phyloP scores from a whole-genome alignment of 2,113 vertebrate species.

The Mionectes macconnelli region DNA sequence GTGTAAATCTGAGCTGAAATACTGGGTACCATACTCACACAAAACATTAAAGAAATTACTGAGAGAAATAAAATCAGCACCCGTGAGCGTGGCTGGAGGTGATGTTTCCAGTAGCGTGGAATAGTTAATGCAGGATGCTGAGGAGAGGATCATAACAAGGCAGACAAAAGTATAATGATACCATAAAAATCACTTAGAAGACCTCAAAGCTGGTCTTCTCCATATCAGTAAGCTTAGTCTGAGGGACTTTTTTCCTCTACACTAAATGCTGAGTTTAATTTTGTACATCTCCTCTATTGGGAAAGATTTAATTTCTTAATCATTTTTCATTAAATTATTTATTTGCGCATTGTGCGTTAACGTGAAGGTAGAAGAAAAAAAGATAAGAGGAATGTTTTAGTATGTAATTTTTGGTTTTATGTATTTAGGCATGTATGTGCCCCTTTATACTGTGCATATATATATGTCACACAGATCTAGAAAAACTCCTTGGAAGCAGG shows the following conservation, averaged over 20 bases:
- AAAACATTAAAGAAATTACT: conserved; percentile 21
- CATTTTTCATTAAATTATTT: conserved; percentile 59
- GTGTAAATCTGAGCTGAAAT: conserved; percentile 61
- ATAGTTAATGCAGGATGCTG: not conserved
- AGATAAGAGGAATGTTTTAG: not conserved
- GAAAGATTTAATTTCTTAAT: conserved; percentile 67
- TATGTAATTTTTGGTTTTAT: not conserved
- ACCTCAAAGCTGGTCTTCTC: conserved; percentile 12
- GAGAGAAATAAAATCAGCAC: conserved; percentile 52
- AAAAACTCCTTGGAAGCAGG: not conserved
- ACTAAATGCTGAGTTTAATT: conserved; percentile 53
- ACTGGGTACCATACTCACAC: not conserved
- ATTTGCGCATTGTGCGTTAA: not conserved
- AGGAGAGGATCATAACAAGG: not conserved
- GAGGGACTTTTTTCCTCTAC: not conserved
- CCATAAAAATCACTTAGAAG: not conserved
- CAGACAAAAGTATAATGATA: not conserved
- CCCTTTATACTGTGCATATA: not conserved
- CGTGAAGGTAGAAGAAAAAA: not conserved
- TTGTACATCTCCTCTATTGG: conserved; percentile 34
- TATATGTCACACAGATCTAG: not conserved
- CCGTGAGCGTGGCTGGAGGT: not conserved
- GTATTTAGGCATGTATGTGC: not conserved
- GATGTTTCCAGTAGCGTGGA: not conserved
- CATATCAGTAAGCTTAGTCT: not conserved